Evolutionary conservation across 2,113 vertebrate genomes (phyloP).

Genomic region (Dromiciops gliroides): DNA sequence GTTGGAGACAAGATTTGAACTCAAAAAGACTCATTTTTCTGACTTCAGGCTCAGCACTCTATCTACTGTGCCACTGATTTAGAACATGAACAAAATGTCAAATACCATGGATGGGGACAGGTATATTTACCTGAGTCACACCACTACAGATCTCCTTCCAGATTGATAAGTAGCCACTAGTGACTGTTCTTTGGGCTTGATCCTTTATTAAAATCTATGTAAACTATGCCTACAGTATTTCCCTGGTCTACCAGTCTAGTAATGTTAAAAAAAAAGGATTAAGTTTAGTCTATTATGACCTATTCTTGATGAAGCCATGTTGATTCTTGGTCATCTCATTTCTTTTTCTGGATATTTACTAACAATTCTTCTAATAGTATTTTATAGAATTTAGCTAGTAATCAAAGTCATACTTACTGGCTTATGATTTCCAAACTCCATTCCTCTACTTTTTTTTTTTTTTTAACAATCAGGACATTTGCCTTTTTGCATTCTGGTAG

Average conservation of each 20-base stretch:
- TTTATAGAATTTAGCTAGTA: not conserved
- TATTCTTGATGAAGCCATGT: not conserved
- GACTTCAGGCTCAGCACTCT: too few relatives aligned
- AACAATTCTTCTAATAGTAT: not conserved
- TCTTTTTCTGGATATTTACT: not conserved
- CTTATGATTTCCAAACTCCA: not conserved
- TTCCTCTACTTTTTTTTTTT: too few relatives aligned
- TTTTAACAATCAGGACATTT: not conserved
- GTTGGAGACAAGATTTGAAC: too few relatives aligned
- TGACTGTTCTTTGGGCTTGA: not conserved
- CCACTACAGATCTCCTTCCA: not conserved
- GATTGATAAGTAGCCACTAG: not conserved
- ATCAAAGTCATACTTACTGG: not conserved
- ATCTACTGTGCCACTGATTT: not conserved
- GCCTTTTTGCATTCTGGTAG: not conserved
- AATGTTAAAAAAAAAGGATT: not conserved
- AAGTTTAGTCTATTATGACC: not conserved
- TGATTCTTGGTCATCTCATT: not conserved
- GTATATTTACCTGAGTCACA: not conserved
- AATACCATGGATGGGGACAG: not conserved
- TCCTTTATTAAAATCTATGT: not conserved
- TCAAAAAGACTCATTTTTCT: too few relatives aligned
- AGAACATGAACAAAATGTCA: not conserved
- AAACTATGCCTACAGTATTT: not conserved
- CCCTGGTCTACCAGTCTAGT: not conserved